Conservation (phyloP, 2,113 vertebrate genomes). For the Excalfactoria chinensis region DNA sequence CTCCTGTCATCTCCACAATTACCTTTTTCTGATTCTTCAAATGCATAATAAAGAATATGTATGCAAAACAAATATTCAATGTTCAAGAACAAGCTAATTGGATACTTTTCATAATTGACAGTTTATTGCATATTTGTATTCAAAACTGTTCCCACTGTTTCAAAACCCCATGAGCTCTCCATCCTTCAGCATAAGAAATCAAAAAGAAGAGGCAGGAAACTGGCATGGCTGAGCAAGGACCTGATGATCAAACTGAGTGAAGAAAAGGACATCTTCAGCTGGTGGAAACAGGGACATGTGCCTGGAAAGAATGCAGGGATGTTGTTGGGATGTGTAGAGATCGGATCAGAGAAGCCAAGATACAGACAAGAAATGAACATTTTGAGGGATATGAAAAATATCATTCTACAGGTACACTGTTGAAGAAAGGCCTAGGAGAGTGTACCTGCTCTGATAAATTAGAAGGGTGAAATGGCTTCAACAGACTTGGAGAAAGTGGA, state of each 20-base stretch:
- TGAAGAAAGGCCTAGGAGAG: too few species aligned
- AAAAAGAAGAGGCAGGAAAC: neutral
- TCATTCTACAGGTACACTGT: too few species aligned
- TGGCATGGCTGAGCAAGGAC: neutral
- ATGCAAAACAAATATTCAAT: conserved; percentile 35
- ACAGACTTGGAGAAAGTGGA: too few species aligned
- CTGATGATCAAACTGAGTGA: neutral
- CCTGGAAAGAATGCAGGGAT: too few species aligned
- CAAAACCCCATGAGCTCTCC: neutral
- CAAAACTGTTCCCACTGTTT: neutral
- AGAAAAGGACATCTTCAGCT: neutral
- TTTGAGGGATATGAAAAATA: too few species aligned
- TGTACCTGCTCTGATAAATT: too few species aligned
- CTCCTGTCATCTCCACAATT: neutral
- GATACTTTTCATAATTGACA: conserved; percentile 44
- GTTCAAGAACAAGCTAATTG: conserved; percentile 59
- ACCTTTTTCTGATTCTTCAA: conserved; percentile 29
- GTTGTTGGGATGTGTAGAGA: too few species aligned
- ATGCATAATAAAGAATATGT: conserved; percentile 11
- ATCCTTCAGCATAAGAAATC: neutral
- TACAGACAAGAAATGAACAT: too few species aligned
- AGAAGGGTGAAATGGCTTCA: too few species aligned
- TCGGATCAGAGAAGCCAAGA: too few species aligned
- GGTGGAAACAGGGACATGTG: neutral
- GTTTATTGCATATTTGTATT: conserved; percentile 60